A percentile compares a stretch with the other conserved stretches of the same genome.
These are phyloP conservation scores for Myotis planiceps DNA, from an alignment of 2,797 vertebrate genomes.

Conservation along the genomic window DNA sequence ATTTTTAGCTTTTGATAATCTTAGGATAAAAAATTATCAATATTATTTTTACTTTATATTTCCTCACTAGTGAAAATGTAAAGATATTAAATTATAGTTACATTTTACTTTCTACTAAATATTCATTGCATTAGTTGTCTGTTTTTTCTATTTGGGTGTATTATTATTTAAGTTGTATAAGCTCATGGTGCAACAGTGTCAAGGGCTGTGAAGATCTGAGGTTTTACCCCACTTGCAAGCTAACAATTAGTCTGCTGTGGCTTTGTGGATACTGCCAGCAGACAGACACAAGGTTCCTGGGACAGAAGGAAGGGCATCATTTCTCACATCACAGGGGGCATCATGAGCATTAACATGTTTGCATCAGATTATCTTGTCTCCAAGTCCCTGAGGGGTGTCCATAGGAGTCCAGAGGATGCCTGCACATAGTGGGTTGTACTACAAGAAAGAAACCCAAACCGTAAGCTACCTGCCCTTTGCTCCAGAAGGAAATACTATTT, in stretches of 20 bases:
- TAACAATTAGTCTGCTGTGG: neutral
- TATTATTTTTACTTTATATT: slow-evolving; percentile 17
- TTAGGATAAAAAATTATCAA: neutral
- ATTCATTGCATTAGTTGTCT: neutral
- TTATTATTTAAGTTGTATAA: neutral
- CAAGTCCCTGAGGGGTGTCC: neutral
- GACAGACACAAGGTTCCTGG: neutral
- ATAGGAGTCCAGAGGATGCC: neutral
- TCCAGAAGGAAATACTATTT: neutral
- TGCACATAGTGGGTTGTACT: neutral
- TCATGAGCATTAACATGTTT: neutral
- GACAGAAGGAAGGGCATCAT: neutral
- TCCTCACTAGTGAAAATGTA: neutral
- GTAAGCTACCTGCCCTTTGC: neutral
- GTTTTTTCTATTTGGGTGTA: neutral
- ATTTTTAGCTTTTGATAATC: slow-evolving; percentile 23
- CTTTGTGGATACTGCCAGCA: neutral
- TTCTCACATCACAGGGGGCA: neutral
- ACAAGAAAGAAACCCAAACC: neutral
- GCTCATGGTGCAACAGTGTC: neutral
- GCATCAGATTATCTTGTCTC: neutral
- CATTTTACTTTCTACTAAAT: neutral
- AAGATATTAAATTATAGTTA: neutral
- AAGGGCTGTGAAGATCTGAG: neutral
- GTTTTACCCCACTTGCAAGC: neutral